Evolutionary conservation across 2,113 vertebrate genomes (phyloP), one percentile per base, ranked within the genome.

Genomic region (Camelus bactrianus): DNA sequence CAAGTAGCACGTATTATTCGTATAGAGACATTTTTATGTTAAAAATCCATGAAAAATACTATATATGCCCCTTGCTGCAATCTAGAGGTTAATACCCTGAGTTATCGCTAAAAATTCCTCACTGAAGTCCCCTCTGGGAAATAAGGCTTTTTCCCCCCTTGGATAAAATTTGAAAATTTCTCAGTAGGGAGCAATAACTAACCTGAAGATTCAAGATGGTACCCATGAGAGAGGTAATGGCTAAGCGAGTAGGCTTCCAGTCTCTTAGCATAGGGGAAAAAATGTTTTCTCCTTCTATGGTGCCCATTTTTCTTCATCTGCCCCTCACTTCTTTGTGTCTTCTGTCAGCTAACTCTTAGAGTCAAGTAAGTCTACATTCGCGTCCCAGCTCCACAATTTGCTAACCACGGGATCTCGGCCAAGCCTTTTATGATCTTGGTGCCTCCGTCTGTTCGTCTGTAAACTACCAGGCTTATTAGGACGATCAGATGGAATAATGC

Each of bases 161-260:
- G 8, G 32, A 42, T 86, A 50, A 62, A 86, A 52, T 76, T 56
- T 28, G 89, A 52, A 69, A 89, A 72, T 93, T 89, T 96, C 95
- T 95, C 16, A 46, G 9, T 77, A 80, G 54, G 60, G 12, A 77
- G 54, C 48, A 88, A 6, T 16, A 85, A 69, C 35, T 76, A 42
- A 79, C 30, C 60, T 72, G 76, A 20, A 80, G 69, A 42, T 91
- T 95, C 81, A 73, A 85, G 69, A 69, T 38, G 32, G 90, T 69
- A 69, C 67, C 90, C 69, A 22, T 0, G 62, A 80, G 42, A 75
- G 46, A n/a, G 24, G n/a, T 22, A 52, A 58, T 10, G 16, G n/a
- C 65, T 12, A 42, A 92, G 79, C 32, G 70, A 52, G 28, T 30
- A 35, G 42, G 54, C 56, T 72, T 86, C 54, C 8, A 20, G 11